Evolutionary conservation across 2,113 vertebrate species (phyloP), one percentile per base, ranked within the genome.

Genomic region (Notothenia coriiceps): DNA sequence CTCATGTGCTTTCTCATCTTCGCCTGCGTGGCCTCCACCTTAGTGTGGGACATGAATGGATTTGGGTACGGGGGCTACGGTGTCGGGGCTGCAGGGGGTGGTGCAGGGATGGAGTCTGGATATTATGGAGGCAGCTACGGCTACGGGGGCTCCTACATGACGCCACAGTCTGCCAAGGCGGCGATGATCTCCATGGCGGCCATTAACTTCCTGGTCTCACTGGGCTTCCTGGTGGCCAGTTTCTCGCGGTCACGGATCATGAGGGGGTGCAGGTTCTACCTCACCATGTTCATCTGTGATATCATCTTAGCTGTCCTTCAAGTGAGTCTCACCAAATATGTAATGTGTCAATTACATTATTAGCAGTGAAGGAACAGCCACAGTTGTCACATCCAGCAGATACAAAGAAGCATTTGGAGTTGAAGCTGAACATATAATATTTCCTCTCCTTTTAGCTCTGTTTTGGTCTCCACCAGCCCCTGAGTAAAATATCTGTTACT

Each of bases 171-270:
- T 0, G 96, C 96, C 77, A 97, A 95, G 33, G 89, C 95, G 1
- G 96, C 96, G 8, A 97, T 97, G 96, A 96, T 97, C 3, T 95
- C 96, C 12, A 94, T 96, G 93, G 93, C 93, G 0, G 94, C 96
- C 56, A 89, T 97, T 46, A 96, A 95, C 87, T 97, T 97, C 87
- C 80, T 96, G 40, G 74, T 92, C 10, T 92, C 94, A 1, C 74
- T 97, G 87, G 94, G 94, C 1, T 90, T 97, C 54, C 93, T 96
- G 5, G 92, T 97, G 33, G 89, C 86, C 49, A 94, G 96, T 61
- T 61, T 97, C 83, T 95, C 93, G 5, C 95, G 96, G 57, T 93
- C 96, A 0, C 25, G 79, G 46, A n/a, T 84, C 17, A 83, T 92
- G 63, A 93, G 95, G 1, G 93, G 95, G 0, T 94, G 95, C 4